Base-by-base conservation (phyloP, 2,797 vertebrate species). In the Sebastes wilsoni region DNA sequence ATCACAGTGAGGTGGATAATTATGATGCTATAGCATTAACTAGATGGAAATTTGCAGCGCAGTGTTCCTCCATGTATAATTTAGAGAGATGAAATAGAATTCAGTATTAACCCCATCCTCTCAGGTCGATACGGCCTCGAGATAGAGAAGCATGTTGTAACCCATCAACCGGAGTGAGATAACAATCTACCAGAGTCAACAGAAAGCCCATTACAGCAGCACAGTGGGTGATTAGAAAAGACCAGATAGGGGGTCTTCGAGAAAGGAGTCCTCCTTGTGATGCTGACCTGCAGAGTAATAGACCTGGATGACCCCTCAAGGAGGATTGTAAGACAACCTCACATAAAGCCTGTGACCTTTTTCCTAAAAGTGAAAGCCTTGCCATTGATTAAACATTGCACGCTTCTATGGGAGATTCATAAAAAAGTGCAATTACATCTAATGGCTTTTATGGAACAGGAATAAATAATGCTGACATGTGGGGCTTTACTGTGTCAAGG, bases 201-300 rank as follows among this genome's bases (percentile, higher is more conserved):
- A 92, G 85, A 91, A 93, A 92, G 65, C 58, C 85, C 80, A 93
- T 94, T 93, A 92, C 76, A 81, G 82, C 79, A 64, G 75, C 79
- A 80, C 49, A 23, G 28, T 52, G 58, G 67, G 64, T 55, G 88
- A 93, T 93, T 87, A 84, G 79, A 79, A 46, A 46, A 68, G 80
- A 80, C 28, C 82, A 85, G 81, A 91, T 89, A 88, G 60, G 65
- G 46, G 59, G 42, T 80, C 71, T 79, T 38, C 77, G 54, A 85
- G 66, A 85, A 65, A 66, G 49, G 69, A 87, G 64, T 76, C 46
- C 75, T 78, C 77, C 84, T 79, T 72, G 77, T 79, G 75, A 74
- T 59, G 54, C 54, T 88, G 87, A 83, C 83, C 76, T 79, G 70
- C 36, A 42, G 58, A 54, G 66, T 84, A 89, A 92, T 88, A 66